phyloP scores from a whole-genome alignment of 2,113 vertebrate species.

The Anarrhichthys ocellatus region DNA sequence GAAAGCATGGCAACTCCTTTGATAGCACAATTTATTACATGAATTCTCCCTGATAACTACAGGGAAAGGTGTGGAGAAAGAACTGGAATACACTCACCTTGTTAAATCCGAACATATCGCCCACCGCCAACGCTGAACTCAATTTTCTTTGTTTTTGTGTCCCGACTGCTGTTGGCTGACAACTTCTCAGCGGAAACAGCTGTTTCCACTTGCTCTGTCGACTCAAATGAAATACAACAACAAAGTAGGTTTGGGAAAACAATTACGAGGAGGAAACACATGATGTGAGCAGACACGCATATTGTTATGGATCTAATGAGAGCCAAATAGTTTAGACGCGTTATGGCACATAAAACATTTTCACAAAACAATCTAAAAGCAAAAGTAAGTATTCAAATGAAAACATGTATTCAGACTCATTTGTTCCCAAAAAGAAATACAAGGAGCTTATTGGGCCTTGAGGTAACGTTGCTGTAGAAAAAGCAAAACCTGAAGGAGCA shows the following conservation, averaged over 20 bases:
- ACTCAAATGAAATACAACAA: conserved; percentile 58
- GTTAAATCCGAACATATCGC: conserved; percentile 45
- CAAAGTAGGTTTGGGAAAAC: conserved; percentile 28
- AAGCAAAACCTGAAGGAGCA: neutral
- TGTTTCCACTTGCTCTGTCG: conserved; percentile 49
- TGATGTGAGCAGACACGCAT: conserved; percentile 1
- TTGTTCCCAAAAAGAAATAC: neutral
- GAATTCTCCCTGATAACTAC: conserved; percentile 42
- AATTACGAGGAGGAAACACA: conserved; percentile 43
- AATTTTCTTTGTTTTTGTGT: conserved; percentile 52
- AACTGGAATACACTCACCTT: conserved; percentile 49
- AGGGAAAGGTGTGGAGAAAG: conserved; percentile 30
- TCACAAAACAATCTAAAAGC: neutral
- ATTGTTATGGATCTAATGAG: neutral
- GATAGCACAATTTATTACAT: conserved; percentile 66
- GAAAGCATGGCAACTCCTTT: conserved; percentile 62
- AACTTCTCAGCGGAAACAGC: conserved; percentile 23
- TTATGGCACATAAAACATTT: neutral
- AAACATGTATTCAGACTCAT: neutral
- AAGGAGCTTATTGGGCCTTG: neutral
- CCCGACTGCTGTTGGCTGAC: conserved; percentile 21
- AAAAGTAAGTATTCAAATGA: conserved; percentile 8
- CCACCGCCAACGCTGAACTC: conserved; percentile 24
- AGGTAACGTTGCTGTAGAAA: conserved; percentile 1
- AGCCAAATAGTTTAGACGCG: neutral